Evolutionary conservation across 92 coral and sea anemone genomes (phyloP), one percentile per base, ranked within the genome.

Genomic region (Plumapathes pennacea): DNA sequence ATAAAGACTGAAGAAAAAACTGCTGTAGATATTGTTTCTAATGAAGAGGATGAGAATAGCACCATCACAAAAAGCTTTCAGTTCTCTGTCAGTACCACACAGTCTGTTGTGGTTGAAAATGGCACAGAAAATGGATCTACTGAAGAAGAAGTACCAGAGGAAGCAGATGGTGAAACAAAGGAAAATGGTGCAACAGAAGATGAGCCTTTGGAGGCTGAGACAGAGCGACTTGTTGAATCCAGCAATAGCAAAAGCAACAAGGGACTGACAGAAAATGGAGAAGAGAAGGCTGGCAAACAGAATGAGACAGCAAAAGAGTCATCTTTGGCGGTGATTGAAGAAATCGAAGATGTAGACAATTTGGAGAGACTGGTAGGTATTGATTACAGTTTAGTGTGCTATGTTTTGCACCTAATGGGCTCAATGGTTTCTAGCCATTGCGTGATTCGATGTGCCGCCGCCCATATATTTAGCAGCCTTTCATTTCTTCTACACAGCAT

Each of bases 301-400:
- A 75, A 67, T 11, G 72, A 64, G 48, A 38, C 38, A 1, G 96
- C 72, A 38, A 76, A 78, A 31, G 86, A 69, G 25, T 63, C 88
- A 24, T 83, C 96, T 12, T 89, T 78, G 38, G 72, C 76, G 46
- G 80, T 83, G 12, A 71, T 91, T 25, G 89, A 66, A 43, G 84
- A 76, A 54, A 72, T 91, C 45, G 84, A 91, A 50, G 97, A 91
- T 55, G 83, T 88, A 46, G 97, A 83, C 50, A 74, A 77, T 19
- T 60, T 91, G 67, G 96, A 91, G 58, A 64, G 67, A 21, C 72
- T 86, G 61, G 96, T 91, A 54, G 74, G 96, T 85, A 23, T 9
- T 25, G n/a, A n/a, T n/a, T n/a, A n/a, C n/a, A 39, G 17, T 21
- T 39, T 39, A n/a, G 17, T 39, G n/a, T 9, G 19, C 19, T n/a